These are phyloP conservation scores for Crossaster papposus DNA, from an alignment of 53 echinoderm and acorn worm genomes.

Conservation along the genomic window DNA sequence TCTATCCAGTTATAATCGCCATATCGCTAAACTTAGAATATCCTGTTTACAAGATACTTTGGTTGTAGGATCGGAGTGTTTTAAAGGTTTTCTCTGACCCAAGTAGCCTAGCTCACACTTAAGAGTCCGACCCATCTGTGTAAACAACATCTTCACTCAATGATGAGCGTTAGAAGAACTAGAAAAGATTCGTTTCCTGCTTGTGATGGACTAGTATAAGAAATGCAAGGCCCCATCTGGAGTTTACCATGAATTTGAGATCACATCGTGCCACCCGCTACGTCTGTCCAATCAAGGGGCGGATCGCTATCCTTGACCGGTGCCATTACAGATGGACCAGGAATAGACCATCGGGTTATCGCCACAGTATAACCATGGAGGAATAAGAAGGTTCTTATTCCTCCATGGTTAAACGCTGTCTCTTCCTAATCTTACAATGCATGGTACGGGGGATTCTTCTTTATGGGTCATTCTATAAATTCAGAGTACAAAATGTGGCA, in stretches of 20 bases:
- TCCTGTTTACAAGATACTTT: neutral
- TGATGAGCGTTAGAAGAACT: neutral
- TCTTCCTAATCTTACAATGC: too few relatives aligned
- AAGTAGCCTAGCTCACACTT: neutral
- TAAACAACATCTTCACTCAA: neutral
- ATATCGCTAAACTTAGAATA: neutral
- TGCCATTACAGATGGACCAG: neutral
- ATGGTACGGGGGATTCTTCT: too few relatives aligned
- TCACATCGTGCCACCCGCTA: neutral
- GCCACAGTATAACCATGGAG: too few relatives aligned
- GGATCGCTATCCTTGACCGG: constrained; percentile 6
- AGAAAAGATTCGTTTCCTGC: too few relatives aligned
- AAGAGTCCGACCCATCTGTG: neutral
- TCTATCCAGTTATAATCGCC: neutral
- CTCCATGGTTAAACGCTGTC: too few relatives aligned
- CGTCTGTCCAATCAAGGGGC: neutral
- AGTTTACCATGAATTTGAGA: neutral
- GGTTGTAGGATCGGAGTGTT: neutral
- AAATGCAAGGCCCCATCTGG: neutral
- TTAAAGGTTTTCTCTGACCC: neutral
- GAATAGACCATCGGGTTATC: neutral
- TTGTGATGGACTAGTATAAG: neutral
- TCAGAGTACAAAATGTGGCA: too few relatives aligned
- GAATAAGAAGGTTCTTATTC: too few relatives aligned
- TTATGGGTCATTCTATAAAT: too few relatives aligned